These are phyloP conservation scores for Crenuchus spilurus DNA, from an alignment of 2,797 vertebrate species.

Conservation along the genomic window DNA sequence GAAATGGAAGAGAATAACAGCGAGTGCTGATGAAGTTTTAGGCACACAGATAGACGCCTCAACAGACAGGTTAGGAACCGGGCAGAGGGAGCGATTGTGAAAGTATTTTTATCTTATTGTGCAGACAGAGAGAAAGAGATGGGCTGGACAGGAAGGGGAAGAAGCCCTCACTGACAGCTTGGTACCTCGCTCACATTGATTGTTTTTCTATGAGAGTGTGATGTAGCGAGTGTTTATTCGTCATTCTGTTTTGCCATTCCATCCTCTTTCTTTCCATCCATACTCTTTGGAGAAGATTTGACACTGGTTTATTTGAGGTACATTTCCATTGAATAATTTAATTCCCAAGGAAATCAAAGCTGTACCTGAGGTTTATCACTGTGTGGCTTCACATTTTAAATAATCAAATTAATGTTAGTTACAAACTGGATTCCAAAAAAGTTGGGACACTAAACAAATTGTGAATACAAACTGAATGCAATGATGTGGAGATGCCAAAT, in stretches of 20 bases:
- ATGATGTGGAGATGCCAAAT: too few relatives aligned
- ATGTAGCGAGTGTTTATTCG: not conserved
- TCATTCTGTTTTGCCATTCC: not conserved
- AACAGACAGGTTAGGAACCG: slow-evolving; percentile 31
- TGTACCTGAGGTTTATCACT: not conserved
- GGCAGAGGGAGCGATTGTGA: slow-evolving; percentile 49
- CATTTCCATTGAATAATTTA: slow-evolving; percentile 52
- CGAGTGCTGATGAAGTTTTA: not conserved
- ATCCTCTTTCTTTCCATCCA: not conserved
- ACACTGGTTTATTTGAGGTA: slow-evolving; percentile 40
- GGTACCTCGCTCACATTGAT: not conserved
- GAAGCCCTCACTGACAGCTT: not conserved
- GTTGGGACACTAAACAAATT: too few relatives aligned
- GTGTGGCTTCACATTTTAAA: slow-evolving; percentile 38
- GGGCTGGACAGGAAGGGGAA: slow-evolving; percentile 42
- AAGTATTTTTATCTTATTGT: slow-evolving; percentile 53
- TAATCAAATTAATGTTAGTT: slow-evolving; percentile 52
- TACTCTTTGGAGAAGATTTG: not conserved
- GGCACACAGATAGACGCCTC: not conserved
- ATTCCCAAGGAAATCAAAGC: slow-evolving; percentile 53
- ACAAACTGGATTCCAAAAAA: too few relatives aligned
- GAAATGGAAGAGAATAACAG: not conserved
- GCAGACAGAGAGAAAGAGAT: slow-evolving; percentile 46
- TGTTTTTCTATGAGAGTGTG: not conserved
- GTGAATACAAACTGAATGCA: too few relatives aligned